phyloP scores from a whole-genome alignment of 2,888 invertebrate genomes.

The Rhynchonema sp. region DNA sequence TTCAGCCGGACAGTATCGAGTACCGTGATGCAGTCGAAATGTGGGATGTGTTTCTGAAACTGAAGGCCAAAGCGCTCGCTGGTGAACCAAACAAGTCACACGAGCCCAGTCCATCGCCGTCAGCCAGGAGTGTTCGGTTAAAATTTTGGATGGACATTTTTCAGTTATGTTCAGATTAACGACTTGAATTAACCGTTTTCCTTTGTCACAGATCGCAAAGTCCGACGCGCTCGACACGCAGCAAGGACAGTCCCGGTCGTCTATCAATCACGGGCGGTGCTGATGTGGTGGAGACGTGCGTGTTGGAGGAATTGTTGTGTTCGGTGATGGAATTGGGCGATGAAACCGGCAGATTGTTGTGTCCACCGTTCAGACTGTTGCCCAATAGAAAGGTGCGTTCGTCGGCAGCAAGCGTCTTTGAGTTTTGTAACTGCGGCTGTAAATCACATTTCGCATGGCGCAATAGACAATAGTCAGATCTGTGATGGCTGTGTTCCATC shows the following conservation, averaged over 20 bases:
- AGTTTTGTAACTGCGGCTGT: background rate
- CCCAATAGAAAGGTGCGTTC: constrained; percentile 56
- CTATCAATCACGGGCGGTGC: constrained; percentile 7
- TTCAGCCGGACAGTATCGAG: constrained; percentile 53
- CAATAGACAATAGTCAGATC: no score
- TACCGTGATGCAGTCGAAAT: constrained; percentile 71
- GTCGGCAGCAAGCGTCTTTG: background rate
- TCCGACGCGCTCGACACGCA: constrained; percentile 1
- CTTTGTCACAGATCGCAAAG: constrained; percentile 6
- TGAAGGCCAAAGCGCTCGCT: no score
- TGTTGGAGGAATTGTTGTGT: constrained; percentile 71
- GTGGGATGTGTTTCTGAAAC: constrained; percentile 51
- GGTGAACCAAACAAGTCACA: constrained; percentile 42
- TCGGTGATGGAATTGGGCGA: constrained; percentile 69
- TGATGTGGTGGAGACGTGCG: constrained; percentile 42
- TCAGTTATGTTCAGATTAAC: background rate
- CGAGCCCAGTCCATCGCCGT: constrained; percentile 35
- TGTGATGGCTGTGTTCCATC: no score
- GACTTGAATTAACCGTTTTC: background rate
- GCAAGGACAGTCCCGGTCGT: constrained; percentile 3
- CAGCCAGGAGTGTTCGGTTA: background rate
- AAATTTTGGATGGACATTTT: background rate
- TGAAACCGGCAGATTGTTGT: constrained; percentile 54
- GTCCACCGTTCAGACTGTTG: constrained; percentile 67
- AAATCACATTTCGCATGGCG: background rate